A percentile compares a stretch with the other conserved stretches of the same genome.
Conservation (phyloP, 64 coral and sea anemone species). For the Stichodactyla helianthus region DNA sequence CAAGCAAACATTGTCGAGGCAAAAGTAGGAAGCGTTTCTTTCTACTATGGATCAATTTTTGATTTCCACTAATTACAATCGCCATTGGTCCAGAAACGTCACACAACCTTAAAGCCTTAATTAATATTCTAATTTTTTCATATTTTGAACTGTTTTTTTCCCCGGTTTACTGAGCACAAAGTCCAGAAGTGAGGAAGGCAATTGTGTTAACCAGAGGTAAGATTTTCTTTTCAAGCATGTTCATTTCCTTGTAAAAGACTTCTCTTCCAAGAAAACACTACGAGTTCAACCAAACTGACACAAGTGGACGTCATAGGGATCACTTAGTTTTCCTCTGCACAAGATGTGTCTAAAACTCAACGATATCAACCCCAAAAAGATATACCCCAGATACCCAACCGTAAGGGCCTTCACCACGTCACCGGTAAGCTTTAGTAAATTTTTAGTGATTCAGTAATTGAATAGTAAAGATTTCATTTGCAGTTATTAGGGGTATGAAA, state of each 20-base stretch:
- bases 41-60: too few relatives aligned
- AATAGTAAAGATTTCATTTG: not conserved
- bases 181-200: not conserved
- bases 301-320: too few relatives aligned
- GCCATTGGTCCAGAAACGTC: not conserved
- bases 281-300: too few relatives aligned
- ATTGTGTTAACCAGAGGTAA: not conserved
- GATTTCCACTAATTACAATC: too few relatives aligned
- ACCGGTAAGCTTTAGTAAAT: slow-evolving; percentile 22
- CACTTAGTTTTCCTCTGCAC: not conserved
- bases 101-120: not conserved
- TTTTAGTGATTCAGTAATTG: not conserved
- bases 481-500: not conserved
- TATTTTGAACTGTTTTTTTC: not conserved
- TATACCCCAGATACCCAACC: slow-evolving; percentile 12
- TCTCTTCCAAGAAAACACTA: too few relatives aligned
- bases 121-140: not conserved
- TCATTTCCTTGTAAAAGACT: not conserved
- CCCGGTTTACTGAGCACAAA: slow-evolving; percentile 5
- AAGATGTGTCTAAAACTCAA: slow-evolving; percentile 38
- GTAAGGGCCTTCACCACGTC: slow-evolving; percentile 37
- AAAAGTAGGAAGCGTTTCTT: too few relatives aligned
- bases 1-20: too few relatives aligned
- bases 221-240: not conserved
- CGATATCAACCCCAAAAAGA: slow-evolving; percentile 15